phyloP scores from a whole-genome alignment of 2,797 vertebrate genomes.

The Pangasius macronema region DNA sequence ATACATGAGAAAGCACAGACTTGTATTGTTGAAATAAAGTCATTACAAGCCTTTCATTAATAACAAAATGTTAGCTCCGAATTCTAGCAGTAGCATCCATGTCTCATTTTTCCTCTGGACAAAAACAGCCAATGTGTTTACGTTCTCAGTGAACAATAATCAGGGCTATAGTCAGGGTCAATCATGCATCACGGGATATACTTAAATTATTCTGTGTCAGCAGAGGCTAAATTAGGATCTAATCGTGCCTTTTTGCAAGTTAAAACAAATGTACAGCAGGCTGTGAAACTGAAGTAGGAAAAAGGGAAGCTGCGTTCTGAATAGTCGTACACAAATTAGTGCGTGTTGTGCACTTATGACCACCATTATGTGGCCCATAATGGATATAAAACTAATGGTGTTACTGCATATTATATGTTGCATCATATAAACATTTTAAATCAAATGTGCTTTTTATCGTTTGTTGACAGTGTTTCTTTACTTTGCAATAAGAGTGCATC shows the following conservation, averaged over 20 bases:
- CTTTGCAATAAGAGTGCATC: neutral
- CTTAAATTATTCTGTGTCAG: constrained; percentile 51
- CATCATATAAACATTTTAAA: constrained; percentile 13
- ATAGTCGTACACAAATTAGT: constrained; percentile 30
- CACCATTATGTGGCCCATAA: constrained; percentile 28
- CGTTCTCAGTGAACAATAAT: constrained; percentile 39
- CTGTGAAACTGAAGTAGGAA: constrained; percentile 34
- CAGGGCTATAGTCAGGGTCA: constrained; percentile 44
- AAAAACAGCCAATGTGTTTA: constrained; percentile 22
- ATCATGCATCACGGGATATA: constrained; percentile 44
- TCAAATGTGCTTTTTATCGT: constrained; percentile 37
- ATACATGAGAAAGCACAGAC: neutral
- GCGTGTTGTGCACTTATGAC: constrained; percentile 31
- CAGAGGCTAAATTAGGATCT: constrained; percentile 45
- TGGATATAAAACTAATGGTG: constrained; percentile 20
- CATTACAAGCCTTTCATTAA: constrained; percentile 5
- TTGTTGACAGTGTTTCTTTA: constrained; percentile 30
- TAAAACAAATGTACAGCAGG: constrained; percentile 42
- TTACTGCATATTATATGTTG: neutral
- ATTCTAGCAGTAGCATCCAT: neutral
- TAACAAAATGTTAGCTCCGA: neutral
- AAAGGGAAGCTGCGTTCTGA: constrained; percentile 24
- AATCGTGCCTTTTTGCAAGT: constrained; percentile 49
- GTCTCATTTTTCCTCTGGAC: constrained; percentile 8
- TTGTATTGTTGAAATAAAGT: neutral